These are phyloP conservation scores for Gonatopus flavifemur DNA, from an alignment of 1,140 invertebrate genomes.

Conservation along the genomic window DNA sequence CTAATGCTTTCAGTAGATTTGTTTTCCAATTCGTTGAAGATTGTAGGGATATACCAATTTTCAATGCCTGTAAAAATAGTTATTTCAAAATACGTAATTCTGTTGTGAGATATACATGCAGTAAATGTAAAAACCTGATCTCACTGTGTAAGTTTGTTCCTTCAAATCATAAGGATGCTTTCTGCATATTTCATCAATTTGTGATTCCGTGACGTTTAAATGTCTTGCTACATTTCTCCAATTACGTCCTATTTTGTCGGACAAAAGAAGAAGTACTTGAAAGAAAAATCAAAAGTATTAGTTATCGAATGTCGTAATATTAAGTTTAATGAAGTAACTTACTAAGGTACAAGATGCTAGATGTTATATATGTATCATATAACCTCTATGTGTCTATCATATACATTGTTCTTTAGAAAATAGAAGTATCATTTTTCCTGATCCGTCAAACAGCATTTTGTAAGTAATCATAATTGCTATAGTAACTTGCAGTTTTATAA, in stretches of 20 bases:
- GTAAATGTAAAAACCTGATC: neutral
- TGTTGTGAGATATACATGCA: constrained; percentile 4
- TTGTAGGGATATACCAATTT: constrained; percentile 30
- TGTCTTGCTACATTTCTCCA: constrained; percentile 61
- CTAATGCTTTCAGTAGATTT: constrained; percentile 39
- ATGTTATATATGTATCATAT: neutral
- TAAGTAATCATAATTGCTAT: neutral
- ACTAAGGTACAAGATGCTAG: constrained; percentile 1
- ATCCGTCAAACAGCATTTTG: constrained; percentile 5
- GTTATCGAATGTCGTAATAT: neutral
- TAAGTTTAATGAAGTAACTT: neutral
- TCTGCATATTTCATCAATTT: constrained; percentile 57
- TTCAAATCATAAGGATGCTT: constrained; percentile 29
- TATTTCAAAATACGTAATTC: constrained; percentile 2
- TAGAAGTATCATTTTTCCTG: neutral
- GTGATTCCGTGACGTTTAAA: constrained; percentile 56
- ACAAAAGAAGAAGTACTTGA: constrained; percentile 37
- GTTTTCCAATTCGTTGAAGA: constrained; percentile 33
- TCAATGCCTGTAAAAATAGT: constrained; percentile 35
- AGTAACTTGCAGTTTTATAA: too few species aligned
- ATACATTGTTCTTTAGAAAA: neutral
- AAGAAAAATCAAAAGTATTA: constrained; percentile 18
- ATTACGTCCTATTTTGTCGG: constrained; percentile 55
- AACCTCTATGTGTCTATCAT: neutral
- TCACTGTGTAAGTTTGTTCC: constrained; percentile 38